A percentile compares a stretch with the other conserved stretches of the same genome.
Conservation (phyloP, 1,140 invertebrate genomes). For the Aleiodes sp. region DNA sequence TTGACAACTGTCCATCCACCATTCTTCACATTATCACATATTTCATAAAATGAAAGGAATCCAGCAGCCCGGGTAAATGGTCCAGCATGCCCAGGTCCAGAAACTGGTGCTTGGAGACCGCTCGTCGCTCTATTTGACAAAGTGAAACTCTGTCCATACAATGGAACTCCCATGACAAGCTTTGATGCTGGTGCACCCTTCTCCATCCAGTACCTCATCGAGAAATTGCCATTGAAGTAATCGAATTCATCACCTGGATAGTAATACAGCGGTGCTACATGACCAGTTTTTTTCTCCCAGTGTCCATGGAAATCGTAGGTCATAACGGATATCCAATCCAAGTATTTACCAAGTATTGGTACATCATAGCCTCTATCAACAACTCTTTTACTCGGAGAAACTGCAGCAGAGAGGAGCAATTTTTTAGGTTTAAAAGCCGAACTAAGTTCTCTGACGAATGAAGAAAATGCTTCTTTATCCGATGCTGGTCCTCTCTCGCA, state of each 20-base stretch:
- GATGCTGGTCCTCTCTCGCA: conserved; percentile 84
- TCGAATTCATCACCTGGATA: conserved; percentile 72
- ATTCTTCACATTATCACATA: conserved; percentile 80
- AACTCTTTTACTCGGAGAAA: conserved; percentile 88
- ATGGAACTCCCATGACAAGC: conserved; percentile 87
- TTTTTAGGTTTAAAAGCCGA: conserved; percentile 78
- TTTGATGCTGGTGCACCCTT: conserved; percentile 82
- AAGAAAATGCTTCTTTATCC: conserved; percentile 82
- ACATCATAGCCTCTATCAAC: conserved; percentile 88
- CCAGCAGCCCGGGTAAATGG: conserved; percentile 85
- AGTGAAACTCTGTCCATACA: conserved; percentile 91
- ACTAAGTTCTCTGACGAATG: conserved; percentile 78
- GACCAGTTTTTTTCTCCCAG: conserved; percentile 86
- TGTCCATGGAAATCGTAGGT: conserved; percentile 89
- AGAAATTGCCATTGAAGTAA: conserved; percentile 76
- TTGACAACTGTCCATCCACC: conserved; percentile 82
- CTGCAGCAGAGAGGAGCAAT: conserved; percentile 81
- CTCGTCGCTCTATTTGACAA: conserved; percentile 74
- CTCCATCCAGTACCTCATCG: conserved; percentile 88
- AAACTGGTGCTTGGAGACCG: conserved; percentile 70
- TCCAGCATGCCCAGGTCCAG: conserved; percentile 79
- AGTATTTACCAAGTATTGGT: conserved; percentile 72
- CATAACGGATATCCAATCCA: conserved; percentile 91
- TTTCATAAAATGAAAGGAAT: conserved; percentile 91
- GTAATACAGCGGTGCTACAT: conserved; percentile 82